phyloP scores from a whole-genome alignment of 2,113 vertebrate species.

The Coracopsis vasa region DNA sequence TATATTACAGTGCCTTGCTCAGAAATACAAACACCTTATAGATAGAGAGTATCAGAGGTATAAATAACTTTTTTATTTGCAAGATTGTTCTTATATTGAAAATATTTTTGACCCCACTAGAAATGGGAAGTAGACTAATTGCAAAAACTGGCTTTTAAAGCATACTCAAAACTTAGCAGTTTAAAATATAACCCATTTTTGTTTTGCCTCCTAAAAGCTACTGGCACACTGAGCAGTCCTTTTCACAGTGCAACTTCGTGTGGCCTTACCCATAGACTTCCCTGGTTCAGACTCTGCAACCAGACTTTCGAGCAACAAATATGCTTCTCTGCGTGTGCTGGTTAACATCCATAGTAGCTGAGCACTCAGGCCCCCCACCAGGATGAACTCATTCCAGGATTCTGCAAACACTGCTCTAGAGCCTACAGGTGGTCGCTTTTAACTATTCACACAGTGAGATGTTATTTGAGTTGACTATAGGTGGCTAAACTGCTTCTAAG shows the following conservation, averaged over 20 bases:
- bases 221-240: background rate
- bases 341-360: background rate
- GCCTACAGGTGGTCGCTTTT: background rate
- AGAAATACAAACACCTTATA: background rate
- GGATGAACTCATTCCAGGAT: background rate
- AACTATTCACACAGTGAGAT: background rate
- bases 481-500: background rate
- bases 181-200: background rate
- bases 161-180: background rate
- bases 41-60: background rate
- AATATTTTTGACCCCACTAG: background rate
- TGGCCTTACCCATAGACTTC: background rate
- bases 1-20: background rate
- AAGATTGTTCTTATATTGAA: background rate
- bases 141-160: background rate
- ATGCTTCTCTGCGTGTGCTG: background rate
- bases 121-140: background rate
- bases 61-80: background rate
- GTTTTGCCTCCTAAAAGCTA: background rate
- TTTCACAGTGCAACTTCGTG: background rate
- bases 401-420: background rate
- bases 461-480: fast-evolving
- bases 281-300: background rate
- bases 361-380: background rate
- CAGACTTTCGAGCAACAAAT: background rate